These are phyloP conservation scores for Nesidiocoris tenuis DNA, from an alignment of 2,888 invertebrate genomes.

Conservation along the genomic window DNA sequence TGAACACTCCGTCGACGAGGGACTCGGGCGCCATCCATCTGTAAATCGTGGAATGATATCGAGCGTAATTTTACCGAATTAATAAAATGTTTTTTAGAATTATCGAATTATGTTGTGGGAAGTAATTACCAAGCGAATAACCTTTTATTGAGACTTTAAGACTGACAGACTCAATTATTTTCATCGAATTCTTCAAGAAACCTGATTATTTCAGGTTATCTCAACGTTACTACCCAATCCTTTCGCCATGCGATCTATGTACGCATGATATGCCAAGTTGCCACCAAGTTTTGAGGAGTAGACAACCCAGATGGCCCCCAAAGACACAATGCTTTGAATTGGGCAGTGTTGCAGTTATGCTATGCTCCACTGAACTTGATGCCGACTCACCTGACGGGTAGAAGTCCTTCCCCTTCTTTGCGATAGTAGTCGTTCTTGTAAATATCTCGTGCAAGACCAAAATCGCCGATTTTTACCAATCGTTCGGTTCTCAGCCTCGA, in stretches of 20 bases:
- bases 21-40: slow-evolving; percentile 98
- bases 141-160: too few species aligned
- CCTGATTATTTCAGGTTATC: too few species aligned
- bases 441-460: slow-evolving; percentile 93
- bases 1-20: slow-evolving; percentile 91
- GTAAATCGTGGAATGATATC: not conserved
- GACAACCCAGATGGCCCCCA: too few species aligned
- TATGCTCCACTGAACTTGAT: too few species aligned
- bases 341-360: too few species aligned
- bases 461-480: slow-evolving; percentile 95
- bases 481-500: slow-evolving; percentile 65
- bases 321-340: too few species aligned
- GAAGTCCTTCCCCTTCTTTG: slow-evolving; percentile 85
- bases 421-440: slow-evolving; percentile 97
- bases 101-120: not conserved
- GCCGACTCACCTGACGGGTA: slow-evolving; percentile 73
- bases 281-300: too few species aligned
- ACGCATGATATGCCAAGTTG: too few species aligned
- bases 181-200: too few species aligned
- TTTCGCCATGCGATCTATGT: too few species aligned
- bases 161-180: too few species aligned
- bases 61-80: not conserved
- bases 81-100: not conserved
- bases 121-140: not conserved
- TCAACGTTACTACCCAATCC: too few species aligned